Evolutionary conservation across 35 echinoderm and acorn worm genomes (phyloP).

Genomic region (Holothuria glaberrima): DNA sequence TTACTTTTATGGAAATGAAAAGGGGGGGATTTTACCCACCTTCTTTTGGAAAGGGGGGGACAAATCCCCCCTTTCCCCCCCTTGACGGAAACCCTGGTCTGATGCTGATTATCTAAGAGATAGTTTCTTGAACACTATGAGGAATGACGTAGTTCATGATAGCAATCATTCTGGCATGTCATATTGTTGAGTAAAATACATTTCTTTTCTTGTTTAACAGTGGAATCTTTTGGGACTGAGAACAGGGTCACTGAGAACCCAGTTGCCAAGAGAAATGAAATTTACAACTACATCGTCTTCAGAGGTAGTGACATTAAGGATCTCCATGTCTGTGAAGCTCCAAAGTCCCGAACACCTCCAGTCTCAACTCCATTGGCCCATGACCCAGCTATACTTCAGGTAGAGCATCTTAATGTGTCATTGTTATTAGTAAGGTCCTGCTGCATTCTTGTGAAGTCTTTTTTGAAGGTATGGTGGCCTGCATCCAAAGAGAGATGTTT

Average conservation of each 20-base stretch:
- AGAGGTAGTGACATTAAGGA: slow-evolving; percentile 93
- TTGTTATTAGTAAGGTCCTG: neutral
- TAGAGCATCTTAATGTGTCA: neutral
- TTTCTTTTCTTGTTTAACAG: slow-evolving; percentile 65
- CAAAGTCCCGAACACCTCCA: slow-evolving; percentile 62
- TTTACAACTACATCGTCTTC: slow-evolving; percentile 93
- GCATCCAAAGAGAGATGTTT: neutral
- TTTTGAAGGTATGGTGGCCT: neutral
- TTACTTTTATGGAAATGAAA: too few species aligned
- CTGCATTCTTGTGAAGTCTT: neutral
- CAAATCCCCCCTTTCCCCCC: too few species aligned
- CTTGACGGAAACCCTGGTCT: too few species aligned
- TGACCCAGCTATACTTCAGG: slow-evolving; percentile 96
- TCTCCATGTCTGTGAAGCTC: slow-evolving; percentile 80
- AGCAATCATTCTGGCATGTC: too few species aligned
- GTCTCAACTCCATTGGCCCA: slow-evolving; percentile 59
- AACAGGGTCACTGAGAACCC: slow-evolving; percentile 65
- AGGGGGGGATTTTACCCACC: too few species aligned
- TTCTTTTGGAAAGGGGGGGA: too few species aligned
- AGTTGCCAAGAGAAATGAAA: slow-evolving; percentile 81
- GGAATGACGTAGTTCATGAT: too few species aligned
- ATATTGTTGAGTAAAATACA: neutral
- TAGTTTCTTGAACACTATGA: too few species aligned
- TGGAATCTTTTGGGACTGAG: slow-evolving; percentile 94
- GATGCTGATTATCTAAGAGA: too few species aligned